Conservation (phyloP, 2,113 vertebrate genomes). For the Phoenicopterus ruber region DNA sequence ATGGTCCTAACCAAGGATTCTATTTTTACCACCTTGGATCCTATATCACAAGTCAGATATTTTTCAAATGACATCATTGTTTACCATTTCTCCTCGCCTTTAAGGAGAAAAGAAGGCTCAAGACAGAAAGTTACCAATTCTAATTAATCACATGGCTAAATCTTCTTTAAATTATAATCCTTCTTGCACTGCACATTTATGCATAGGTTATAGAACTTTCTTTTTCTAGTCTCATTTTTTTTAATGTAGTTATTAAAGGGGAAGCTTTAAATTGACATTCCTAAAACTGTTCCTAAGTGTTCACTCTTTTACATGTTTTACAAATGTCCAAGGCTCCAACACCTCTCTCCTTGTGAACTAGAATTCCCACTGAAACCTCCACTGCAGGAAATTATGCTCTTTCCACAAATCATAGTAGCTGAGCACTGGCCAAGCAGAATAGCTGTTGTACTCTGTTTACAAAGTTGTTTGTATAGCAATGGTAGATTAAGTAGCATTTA, state of each 20-base stretch:
- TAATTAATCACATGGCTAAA: background rate
- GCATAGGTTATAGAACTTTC: background rate
- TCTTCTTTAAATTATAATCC: background rate
- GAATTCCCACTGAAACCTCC: background rate
- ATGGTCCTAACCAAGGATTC: background rate
- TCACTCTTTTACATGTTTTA: background rate
- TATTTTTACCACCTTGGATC: background rate
- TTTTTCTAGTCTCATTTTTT: background rate
- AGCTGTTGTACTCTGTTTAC: background rate
- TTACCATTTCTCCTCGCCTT: background rate
- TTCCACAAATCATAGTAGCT: background rate
- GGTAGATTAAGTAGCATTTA: background rate
- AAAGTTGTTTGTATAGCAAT: background rate
- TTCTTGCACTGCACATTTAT: background rate
- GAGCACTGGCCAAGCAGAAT: background rate
- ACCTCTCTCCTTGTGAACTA: background rate
- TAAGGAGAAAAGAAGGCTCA: background rate
- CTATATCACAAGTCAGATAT: background rate
- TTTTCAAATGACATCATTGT: background rate
- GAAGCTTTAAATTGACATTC: background rate
- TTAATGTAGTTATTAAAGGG: background rate
- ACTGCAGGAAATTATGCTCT: background rate
- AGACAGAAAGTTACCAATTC: background rate
- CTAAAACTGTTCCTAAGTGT: background rate
- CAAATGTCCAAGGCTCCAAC: background rate